phyloP scores from a whole-genome alignment of 2,888 invertebrate species.

The Camptogramma bilineatum region DNA sequence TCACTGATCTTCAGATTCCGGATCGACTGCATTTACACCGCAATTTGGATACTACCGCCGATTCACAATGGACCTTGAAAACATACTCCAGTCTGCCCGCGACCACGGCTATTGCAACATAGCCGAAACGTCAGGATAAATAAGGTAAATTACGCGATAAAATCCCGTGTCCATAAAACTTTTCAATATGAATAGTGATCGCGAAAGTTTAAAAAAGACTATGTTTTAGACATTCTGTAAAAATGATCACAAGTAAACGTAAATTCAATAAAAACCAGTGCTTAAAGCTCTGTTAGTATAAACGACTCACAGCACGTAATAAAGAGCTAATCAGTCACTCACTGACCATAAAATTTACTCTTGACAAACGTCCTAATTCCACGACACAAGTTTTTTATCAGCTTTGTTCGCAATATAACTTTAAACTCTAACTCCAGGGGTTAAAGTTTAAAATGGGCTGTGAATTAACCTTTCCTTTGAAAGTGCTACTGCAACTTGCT shows the following conservation, averaged over 20 bases:
- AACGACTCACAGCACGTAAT: conserved; percentile 20
- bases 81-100: no score
- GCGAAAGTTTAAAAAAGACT: no score
- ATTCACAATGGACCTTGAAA: no score
- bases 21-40: no score
- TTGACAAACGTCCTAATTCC: conserved; percentile 28
- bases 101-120: no score
- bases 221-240: no score
- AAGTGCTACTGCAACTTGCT: conserved; percentile 9
- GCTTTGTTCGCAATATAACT: background rate
- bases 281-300: background rate
- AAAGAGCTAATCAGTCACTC: conserved; percentile 34
- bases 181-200: no score
- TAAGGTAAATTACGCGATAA: no score
- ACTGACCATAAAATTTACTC: conserved; percentile 36
- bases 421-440: conserved; percentile 9
- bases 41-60: no score
- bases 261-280: background rate
- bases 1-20: no score
- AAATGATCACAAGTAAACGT: background rate
- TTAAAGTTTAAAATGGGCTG: conserved; percentile 12
- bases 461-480: conserved; percentile 7
- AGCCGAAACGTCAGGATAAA: no score
- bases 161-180: no score
- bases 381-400: conserved; percentile 7